These are phyloP conservation scores for Psilopsiagon aymara DNA, from an alignment of 2,113 vertebrate species.

Conservation along the genomic window DNA sequence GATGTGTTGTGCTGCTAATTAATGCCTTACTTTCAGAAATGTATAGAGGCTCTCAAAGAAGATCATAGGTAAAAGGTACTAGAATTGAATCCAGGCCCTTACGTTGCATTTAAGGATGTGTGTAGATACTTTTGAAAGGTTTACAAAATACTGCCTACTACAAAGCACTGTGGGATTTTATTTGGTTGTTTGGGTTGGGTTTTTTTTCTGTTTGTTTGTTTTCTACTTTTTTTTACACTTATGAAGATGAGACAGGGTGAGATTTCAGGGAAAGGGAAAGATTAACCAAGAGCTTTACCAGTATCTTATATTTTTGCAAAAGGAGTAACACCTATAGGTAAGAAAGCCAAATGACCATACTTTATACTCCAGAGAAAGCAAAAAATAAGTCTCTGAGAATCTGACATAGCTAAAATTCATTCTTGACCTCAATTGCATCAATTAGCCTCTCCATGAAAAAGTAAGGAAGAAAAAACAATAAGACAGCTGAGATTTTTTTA, in stretches of 20 bases:
- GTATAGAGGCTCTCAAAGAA: neutral
- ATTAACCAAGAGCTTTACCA: neutral
- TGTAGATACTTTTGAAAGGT: neutral
- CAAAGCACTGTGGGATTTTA: neutral
- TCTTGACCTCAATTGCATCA: neutral
- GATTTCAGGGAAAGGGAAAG: neutral
- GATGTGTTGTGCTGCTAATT: neutral
- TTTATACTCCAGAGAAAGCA: neutral
- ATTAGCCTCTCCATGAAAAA: neutral
- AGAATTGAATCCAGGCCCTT: neutral
- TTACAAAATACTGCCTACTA: neutral
- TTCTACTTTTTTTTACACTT: neutral
- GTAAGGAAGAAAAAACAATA: neutral
- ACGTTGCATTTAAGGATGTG: neutral
- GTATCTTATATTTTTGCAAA: neutral
- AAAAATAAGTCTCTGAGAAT: neutral
- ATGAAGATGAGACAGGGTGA: neutral
- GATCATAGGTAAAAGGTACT: neutral
- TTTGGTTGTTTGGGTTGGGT: neutral
- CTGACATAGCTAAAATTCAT: neutral
- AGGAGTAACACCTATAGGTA: neutral
- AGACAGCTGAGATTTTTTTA: conserved; percentile 19
- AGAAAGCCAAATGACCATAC: neutral
- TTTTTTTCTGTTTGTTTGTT: neutral
- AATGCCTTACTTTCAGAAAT: neutral